Percentiles rank a stretch among this genome's conserved stretches.
phyloP scores from a whole-genome alignment of 2,888 invertebrate genomes.

The Tholera decimalis region DNA sequence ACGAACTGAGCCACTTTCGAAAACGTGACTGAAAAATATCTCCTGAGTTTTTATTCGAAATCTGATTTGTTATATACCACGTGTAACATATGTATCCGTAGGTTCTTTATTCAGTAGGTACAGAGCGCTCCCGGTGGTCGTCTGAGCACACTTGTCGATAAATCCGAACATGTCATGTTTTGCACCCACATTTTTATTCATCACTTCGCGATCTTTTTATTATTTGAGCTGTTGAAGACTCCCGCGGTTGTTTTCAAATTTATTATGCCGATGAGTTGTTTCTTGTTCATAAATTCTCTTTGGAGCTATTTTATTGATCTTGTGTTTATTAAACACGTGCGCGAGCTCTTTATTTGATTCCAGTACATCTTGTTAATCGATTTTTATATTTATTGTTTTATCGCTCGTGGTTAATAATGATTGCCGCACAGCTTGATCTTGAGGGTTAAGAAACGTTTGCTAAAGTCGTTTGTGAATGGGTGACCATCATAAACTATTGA shows the following conservation, averaged over 20 bases:
- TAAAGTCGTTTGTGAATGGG: too few species aligned
- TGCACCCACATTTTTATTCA: slow-evolving; percentile 64
- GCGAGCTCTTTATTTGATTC: slow-evolving; percentile 36
- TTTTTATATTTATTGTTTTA: slow-evolving; percentile 34
- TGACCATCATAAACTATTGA: too few species aligned
- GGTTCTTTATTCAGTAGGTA: slow-evolving; percentile 38
- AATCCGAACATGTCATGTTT: slow-evolving; percentile 57
- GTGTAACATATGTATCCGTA: neutral
- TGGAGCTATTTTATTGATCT: slow-evolving; percentile 40
- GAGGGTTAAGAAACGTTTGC: too few species aligned
- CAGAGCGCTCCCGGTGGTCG: slow-evolving; percentile 71
- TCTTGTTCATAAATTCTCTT: slow-evolving; percentile 49
- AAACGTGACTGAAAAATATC: neutral
- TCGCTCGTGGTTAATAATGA: too few species aligned
- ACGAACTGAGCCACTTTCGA: neutral
- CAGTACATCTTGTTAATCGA: slow-evolving; percentile 37
- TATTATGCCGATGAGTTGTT: slow-evolving; percentile 49
- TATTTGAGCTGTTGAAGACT: slow-evolving; percentile 53
- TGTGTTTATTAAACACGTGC: slow-evolving; percentile 46
- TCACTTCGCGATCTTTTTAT: slow-evolving; percentile 60
- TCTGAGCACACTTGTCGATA: slow-evolving; percentile 48
- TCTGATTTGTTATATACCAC: slow-evolving; percentile 8
- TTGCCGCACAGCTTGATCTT: too few species aligned
- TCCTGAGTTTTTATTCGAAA: slow-evolving; percentile 11
- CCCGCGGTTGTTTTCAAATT: slow-evolving; percentile 51